Base-by-base conservation (phyloP, 2,113 vertebrate species). In the Cryptotis parvus region DNA sequence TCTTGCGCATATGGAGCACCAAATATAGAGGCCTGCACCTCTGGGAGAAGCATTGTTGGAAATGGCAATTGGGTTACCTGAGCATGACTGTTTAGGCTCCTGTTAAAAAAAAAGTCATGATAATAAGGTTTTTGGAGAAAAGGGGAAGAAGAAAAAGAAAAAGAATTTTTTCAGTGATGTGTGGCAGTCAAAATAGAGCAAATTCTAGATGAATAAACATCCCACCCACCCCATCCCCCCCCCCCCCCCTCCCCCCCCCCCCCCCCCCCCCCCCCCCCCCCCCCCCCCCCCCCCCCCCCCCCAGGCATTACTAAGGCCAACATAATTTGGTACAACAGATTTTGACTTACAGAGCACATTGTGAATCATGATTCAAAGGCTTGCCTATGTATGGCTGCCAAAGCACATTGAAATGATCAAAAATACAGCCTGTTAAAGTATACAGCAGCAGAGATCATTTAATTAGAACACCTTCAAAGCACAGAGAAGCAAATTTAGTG, bases 331-430 rank as follows among this genome's bases (percentile, higher is more conserved):
- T 39, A 35, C 75, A 61, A 35, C 41, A 16, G 27, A 78, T 78
- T 66, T 68, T 27, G 61, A 69, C 45, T 79, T 86, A n/a, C 0
- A 0, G 43, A 70, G 87, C 87, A 84, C 75, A 89, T 90, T 82
- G 72, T 55, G 83, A 91, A 83, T 93, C 77, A 83, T 22, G 35
- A 63, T 43, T 70, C 65, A 88, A 37, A 29, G 69, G 43, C 49
- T 75, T 79, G 41, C 11, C 37, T 63, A 11, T 75, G 72, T 83
- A 5, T 55, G 52, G 29, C 92, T 61, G 92, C 93, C 70, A 83
- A 90, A 94, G 39, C 10, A 45, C 75, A 83, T 78, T 85, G 75
- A 92, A 91, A 75, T 85, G 58, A 76, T 9, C 35, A n/a, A 66
- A 85, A 87, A 69, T 68, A 35, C 52, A 29, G 75, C 87, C 90